Base-by-base conservation (phyloP, 37 sponge, comb jelly and placozoan species). In the Chondrilla cf. caribensis region DNA sequence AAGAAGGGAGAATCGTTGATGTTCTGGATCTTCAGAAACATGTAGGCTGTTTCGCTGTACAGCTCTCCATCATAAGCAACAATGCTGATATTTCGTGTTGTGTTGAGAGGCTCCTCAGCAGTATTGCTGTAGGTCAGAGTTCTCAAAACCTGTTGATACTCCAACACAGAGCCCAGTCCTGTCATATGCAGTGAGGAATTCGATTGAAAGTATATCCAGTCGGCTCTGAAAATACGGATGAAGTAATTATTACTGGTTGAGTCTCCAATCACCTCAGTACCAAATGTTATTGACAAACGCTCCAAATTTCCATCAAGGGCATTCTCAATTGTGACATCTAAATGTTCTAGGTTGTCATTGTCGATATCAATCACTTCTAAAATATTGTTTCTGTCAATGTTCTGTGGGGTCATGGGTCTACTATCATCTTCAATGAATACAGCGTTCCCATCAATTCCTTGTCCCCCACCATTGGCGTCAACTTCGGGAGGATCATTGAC, bases 1-100 rank as follows among this genome's bases (percentile, higher is more conserved):
- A 96, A 85, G 76, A 73, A 93, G 0, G 96, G 96, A 28, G 96
- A 87, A 58, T 96, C 96, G 62, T 96, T 96, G 57, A 96, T 67
- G 65, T 83, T 70, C 4, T 70, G 77, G 21, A 90, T 83, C 1
- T 58, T 73, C 15, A 96, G 39, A 67, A 17, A n/a, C 28, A 82
- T 43, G 54, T 54, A 67, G 22, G 85, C 90, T 36, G 77, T 60
- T n/a, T 81, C 42, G 40, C 58, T 58, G 21, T 42, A 43, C 8
- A 90, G 84, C 14, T 87, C 72, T 2, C 96, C 96, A 90, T 96
- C 96, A 33, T 70, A 87, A 4, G 81, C 91, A 19, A 54, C 29
- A 26, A 96, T 82, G 2, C 66, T 25, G 0, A 96, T 21, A 2
- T 38, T 57, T 59, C 94, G 66, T 1, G 82, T 85, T 37, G 62